Base-by-base conservation (phyloP, 2,113 vertebrate genomes). In the Lasiurus cinereus region DNA sequence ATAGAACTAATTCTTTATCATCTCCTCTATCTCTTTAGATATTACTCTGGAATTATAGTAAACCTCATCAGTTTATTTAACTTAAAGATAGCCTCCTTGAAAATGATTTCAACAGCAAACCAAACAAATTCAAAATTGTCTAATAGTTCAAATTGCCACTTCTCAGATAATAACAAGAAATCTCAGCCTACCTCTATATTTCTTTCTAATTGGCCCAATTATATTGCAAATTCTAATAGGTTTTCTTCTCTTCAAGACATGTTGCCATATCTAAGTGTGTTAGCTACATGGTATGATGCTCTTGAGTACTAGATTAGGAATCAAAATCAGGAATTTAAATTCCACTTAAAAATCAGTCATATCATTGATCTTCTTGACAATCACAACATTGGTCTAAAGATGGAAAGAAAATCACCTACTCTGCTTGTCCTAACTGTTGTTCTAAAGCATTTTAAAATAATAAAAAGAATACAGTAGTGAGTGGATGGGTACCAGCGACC, bases 111-210 rank as follows among this genome's bases (percentile, higher is more conserved):
- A 83, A 12, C 31, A 39, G 78, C 39, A 83, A 90, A 82, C 80
- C 15, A 54, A 80, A 87, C 7, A 79, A 78, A 5, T 96, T 50
- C 52, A 96, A 83, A 92, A 56, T 14, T 69, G 2, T 64, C 59
- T 89, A 86, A 54, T 22, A 82, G 29, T 96, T 64, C 56, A 79
- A 54, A n/a, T 59, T 89, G 31, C 31, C 54, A 73, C 48, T 86
- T 86, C 29, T 91, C 21, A 77, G 50, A 70, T 13, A 92, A 56
- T 69, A 93, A 64, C 22, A 84, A 78, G 36, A 95, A 90, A 91
- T 90, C 31, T 87, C 33, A 69, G 39, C 24, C 56, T 62, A 69
- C 10, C 6, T 18, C 21, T 74, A 67, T 67, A 70, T 52, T 62
- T 29, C 22, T 86, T 85, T n/a, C 22, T 80, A 69, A 62, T 22